Evolutionary conservation across 2,113 vertebrate genomes (phyloP), one percentile per base, ranked within the genome.

Genomic region (Lycocorax pyrrhopterus): DNA sequence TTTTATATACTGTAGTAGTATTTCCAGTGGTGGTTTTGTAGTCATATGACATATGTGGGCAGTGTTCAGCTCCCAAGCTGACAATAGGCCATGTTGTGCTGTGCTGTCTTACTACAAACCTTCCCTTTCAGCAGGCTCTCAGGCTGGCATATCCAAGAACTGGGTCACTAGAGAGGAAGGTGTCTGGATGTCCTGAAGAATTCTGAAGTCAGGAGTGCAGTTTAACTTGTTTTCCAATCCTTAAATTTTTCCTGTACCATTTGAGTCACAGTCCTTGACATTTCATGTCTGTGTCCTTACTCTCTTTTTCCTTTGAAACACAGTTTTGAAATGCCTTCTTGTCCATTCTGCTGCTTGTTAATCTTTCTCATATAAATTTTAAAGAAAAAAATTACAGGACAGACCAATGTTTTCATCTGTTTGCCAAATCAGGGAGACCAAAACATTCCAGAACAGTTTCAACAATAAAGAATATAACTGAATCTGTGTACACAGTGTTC

Each of bases 391-490:
- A 22, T 11, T 62, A 43, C n/a, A 46, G n/a, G 62, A 69, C 1
- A 0, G 63, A 89, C 39, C 43, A 66, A 85, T 88, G 35, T 93
- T 94, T 96, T 83, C 27, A 55, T 85, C 82, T 46, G 7, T 74
- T 93, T 79, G 58, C 58, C 63, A 85, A 58, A 59, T 92, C 60
- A 88, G 30, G 67, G 72, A 91, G 68, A 85, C 82, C 60, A 86
- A 90, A 91, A 88, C 90, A 81, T 97, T 93, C 87, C 83, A 88
- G 72, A 90, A 89, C 68, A 77, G 71, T 85, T 84, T 87, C 75
- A 95, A 83, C 87, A 94, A 78, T 87, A 66, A 84, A 88, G 80
- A 81, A 71, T 77, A 90, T 90, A 90, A 92, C 64, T 30, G 43
- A 44, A 35, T 67, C 59, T 59, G 35, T 44, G 47, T 81, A 96